Percentiles rank a stretch among this genome's conserved stretches.
phyloP scores from a whole-genome alignment of 1,140 invertebrate genomes.

The Trichonephila clavipes region DNA sequence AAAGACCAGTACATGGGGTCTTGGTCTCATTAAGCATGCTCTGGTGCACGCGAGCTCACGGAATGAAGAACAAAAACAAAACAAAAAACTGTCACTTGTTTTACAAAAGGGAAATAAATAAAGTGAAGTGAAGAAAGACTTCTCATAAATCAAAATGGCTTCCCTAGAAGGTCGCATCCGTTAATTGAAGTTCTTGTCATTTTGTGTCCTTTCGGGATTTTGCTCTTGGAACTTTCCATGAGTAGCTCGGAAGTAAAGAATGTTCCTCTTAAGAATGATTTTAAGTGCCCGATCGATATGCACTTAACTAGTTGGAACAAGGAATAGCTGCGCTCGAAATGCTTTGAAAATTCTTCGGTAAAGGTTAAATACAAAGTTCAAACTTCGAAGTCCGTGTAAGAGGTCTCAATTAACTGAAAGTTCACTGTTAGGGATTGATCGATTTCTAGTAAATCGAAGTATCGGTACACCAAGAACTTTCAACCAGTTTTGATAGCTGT shows the following conservation, averaged over 20 bases:
- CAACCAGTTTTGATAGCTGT: not conserved
- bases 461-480: not conserved
- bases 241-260: not conserved
- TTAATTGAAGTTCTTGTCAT: conserved; percentile 68
- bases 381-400: not conserved
- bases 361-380: conserved; percentile 27
- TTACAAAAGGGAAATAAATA: conserved; percentile 2
- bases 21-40: conserved; percentile 49
- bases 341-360: not conserved
- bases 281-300: conserved; percentile 5
- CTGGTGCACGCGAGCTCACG: not conserved
- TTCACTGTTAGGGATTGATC: not conserved
- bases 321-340: not conserved
- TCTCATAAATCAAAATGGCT: conserved; percentile 48
- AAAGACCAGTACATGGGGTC: not conserved
- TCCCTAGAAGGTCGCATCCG: not conserved
- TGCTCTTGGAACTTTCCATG: not conserved
- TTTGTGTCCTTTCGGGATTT: not conserved
- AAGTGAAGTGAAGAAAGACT: not conserved
- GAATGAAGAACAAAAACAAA: not conserved
- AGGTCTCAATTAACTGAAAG: conserved; percentile 12
- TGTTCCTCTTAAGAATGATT: not conserved
- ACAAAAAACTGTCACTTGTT: not conserved
- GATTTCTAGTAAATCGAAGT: not conserved
- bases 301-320: conserved; percentile 22